Evolutionary conservation across 1,140 invertebrate genomes (phyloP).

Genomic region (Pissodes strobi): DNA sequence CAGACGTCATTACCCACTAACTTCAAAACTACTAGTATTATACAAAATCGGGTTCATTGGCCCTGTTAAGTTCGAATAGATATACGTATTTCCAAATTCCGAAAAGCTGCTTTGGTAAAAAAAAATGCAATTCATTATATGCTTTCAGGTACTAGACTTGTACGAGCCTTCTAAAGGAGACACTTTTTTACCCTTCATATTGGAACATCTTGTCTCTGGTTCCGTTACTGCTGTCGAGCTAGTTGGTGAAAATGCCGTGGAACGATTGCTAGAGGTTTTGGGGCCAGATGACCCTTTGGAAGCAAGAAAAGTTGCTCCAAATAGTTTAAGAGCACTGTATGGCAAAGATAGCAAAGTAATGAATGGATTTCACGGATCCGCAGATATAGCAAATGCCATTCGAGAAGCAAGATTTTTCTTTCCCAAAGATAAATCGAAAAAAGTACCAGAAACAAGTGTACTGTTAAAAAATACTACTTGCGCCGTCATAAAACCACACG

Average conservation of each 20-base stretch:
- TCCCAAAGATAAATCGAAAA: constrained; percentile 50
- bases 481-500: constrained; percentile 92
- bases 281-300: constrained; percentile 70
- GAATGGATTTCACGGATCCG: constrained; percentile 76
- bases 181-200: constrained; percentile 50
- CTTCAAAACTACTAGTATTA: too few species aligned
- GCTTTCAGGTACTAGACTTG: constrained; percentile 59
- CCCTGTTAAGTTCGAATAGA: too few species aligned
- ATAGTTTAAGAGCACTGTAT: constrained; percentile 70
- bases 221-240: constrained; percentile 70
- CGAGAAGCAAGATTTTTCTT: constrained; percentile 54
- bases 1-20: too few species aligned
- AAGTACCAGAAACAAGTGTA: constrained; percentile 62
- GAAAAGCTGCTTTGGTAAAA: neutral
- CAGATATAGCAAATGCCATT: constrained; percentile 61
- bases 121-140: neutral
- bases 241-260: constrained; percentile 65
- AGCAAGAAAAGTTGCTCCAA: constrained; percentile 62
- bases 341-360: constrained; percentile 70
- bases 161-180: constrained; percentile 60
- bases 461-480: constrained; percentile 74
- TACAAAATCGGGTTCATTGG: too few species aligned
- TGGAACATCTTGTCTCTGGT: constrained; percentile 66
- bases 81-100: too few species aligned
- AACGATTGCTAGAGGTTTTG: constrained; percentile 63